Percentiles rank a stretch among this genome's conserved stretches.
These are phyloP conservation scores for Microcebus tavaratra DNA, from an alignment of 2,113 vertebrate genomes.

Conservation along the genomic window DNA sequence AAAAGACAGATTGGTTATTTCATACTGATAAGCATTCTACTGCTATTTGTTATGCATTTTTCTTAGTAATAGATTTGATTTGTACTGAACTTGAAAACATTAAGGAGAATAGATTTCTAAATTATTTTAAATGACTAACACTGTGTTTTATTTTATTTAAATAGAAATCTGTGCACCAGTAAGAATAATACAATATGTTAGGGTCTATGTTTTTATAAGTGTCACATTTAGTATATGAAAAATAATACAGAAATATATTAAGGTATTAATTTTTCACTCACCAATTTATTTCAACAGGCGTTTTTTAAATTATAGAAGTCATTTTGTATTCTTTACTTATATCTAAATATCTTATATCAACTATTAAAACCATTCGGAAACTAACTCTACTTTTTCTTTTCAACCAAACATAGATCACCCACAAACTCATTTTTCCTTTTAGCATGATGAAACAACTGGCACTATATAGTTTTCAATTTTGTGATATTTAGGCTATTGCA, in stretches of 20 bases:
- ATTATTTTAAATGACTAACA: constrained; percentile 55
- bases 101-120: constrained; percentile 47
- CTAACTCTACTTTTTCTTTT: not conserved
- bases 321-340: constrained; percentile 19
- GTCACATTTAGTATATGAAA: constrained; percentile 28
- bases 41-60: constrained; percentile 7
- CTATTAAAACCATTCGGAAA: constrained; percentile 19
- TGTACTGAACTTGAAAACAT: constrained; percentile 45
- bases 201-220: not conserved
- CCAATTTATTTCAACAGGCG: not conserved
- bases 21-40: not conserved
- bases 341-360: not conserved
- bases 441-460: not conserved
- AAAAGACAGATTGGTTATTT: constrained; percentile 54
- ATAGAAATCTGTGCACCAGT: not conserved
- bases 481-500: constrained; percentile 27
- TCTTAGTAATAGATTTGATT: constrained; percentile 54
- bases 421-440: constrained; percentile 33
- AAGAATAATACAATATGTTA: not conserved
- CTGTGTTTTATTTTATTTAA: constrained; percentile 46
- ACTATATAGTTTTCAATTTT: not conserved
- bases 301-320: not conserved
- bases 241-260: not conserved
- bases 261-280: constrained; percentile 27
- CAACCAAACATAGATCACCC: not conserved